These are phyloP conservation scores for Torymus tubicola DNA, from an alignment of 2,888 invertebrate genomes.

Conservation along the genomic window DNA sequence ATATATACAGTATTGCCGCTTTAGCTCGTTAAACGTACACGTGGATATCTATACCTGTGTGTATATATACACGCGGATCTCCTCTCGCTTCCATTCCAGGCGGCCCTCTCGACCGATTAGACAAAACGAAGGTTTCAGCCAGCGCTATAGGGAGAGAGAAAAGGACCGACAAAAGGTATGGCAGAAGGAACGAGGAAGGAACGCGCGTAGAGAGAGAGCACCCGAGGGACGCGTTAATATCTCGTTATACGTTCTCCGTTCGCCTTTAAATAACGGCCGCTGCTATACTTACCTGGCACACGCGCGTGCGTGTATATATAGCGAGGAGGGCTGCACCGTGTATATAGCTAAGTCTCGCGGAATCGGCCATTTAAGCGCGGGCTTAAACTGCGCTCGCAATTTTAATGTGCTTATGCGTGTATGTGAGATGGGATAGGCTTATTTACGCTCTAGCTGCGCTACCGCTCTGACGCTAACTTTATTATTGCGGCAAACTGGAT, in stretches of 20 bases:
- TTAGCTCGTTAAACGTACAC: conserved; percentile 4
- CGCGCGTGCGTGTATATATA: background rate
- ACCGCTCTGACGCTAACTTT: conserved; percentile 21
- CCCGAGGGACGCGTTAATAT: conserved; percentile 50
- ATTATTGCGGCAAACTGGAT: conserved; percentile 25
- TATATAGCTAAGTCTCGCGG: conserved; percentile 27
- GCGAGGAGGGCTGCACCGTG: conserved; percentile 12
- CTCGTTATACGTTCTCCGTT: conserved; percentile 41
- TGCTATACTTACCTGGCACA: background rate
- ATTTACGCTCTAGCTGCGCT: background rate
- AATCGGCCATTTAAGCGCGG: conserved; percentile 36
- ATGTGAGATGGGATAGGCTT: background rate
- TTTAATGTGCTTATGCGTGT: background rate
- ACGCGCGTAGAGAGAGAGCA: background rate
- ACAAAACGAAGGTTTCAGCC: background rate
- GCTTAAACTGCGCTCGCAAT: background rate
- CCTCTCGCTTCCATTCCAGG: background rate
- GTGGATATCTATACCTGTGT: background rate
- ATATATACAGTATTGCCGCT: background rate
- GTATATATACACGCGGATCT: background rate
- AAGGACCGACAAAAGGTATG: conserved; percentile 10
- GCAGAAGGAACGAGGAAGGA: background rate
- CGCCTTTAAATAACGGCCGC: conserved; percentile 41
- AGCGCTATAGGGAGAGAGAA: background rate
- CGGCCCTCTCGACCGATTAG: background rate